Evolutionary conservation across 2,113 vertebrate genomes (phyloP).

Genomic region (Leptobrachium leishanense): DNA sequence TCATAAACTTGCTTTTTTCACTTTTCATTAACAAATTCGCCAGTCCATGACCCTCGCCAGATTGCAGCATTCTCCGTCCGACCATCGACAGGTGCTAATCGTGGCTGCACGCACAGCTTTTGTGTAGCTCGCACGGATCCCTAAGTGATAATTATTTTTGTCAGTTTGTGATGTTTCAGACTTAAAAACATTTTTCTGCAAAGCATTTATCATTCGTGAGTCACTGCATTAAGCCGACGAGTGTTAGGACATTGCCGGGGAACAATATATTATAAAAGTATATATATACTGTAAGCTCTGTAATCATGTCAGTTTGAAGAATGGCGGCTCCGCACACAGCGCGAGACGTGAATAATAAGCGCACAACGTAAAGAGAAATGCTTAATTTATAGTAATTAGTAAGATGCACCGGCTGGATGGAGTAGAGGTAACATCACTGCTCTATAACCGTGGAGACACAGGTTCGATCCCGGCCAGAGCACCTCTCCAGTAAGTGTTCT

Average conservation of each 20-base stretch:
- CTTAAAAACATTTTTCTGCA: conserved; percentile 16
- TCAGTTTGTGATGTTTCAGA: background rate
- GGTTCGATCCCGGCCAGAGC: no score
- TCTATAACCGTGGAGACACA: no score
- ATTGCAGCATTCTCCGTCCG: background rate
- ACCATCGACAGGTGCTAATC: background rate
- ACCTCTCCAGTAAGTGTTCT: no score
- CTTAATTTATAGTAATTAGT: background rate
- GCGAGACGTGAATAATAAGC: background rate
- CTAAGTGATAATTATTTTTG: conserved; percentile 13
- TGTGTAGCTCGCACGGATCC: background rate
- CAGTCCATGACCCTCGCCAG: no score
- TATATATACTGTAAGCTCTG: background rate
- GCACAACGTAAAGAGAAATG: background rate
- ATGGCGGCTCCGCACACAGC: background rate
- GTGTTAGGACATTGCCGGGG: background rate
- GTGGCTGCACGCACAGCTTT: no score
- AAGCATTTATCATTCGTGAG: conserved; percentile 10
- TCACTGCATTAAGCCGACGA: background rate
- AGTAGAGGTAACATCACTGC: no score
- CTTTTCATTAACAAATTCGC: no score
- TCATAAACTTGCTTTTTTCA: no score
- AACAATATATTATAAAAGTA: background rate
- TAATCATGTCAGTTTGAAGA: background rate
- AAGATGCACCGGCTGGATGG: no score